Evolutionary conservation across 2,797 vertebrate species (phyloP), one percentile per base, ranked within the genome.

Genomic region (Sebastes flavidus): DNA sequence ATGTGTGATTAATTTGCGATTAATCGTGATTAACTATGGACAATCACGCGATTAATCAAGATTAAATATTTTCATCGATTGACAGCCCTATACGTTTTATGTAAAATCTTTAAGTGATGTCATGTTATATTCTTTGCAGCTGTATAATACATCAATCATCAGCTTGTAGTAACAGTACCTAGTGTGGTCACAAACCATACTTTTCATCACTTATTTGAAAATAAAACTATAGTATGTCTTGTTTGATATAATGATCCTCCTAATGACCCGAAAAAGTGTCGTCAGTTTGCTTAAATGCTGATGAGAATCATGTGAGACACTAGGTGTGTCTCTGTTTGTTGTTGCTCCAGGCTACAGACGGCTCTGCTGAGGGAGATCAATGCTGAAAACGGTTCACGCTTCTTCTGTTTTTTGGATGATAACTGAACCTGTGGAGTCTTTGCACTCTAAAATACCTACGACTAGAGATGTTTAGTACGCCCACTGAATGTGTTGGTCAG

Each of bases 321-420:
- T 36, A 72, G 75, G 84, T 79, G 77, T 79, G 71, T 81, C 68
- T 87, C 36, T 80, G 65, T 89, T 62, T 81, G 74, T 58, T 83
- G 63, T 72, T 10, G 75, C 85, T 73, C 16, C 24, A 38, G 75
- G 89, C 81, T 75, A 65, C 56, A 69, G 63, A 65, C 59, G 12
- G 68, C 62, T 80, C 75, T 72, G 72, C 62, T 63, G 62, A 75
- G 56, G 34, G 22, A 76, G 80, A 77, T 65, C 27, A 61, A 38
- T 54, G n/a, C 18, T 65, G 25, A 32, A 71, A 77, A 52, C 27
- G 6, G n/a, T 55, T 81, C 10, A 52, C 3, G 20, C 20, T 32
- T 68, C 8, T 27, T n/a, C 8, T 25, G 25, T n/a, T 18, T 66
- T 61, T 46, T 8, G 42, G 62, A 38, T 20, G 4, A 52, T 38